Evolutionary conservation across 2,888 invertebrate species (phyloP).

Genomic region (Cosmorhoe ocellata): DNA sequence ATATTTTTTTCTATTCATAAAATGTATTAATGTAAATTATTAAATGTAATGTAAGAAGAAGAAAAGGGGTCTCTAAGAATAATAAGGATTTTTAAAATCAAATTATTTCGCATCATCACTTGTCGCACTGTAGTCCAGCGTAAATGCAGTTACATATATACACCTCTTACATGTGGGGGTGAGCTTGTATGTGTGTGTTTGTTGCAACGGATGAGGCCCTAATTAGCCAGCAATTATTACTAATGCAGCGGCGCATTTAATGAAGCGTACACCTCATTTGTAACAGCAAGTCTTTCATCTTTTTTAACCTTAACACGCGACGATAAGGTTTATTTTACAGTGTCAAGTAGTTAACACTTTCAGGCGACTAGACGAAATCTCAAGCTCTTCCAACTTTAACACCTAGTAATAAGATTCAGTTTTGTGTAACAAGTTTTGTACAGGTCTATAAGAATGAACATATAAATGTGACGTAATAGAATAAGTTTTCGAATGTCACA

Average conservation of each 20-base stretch:
- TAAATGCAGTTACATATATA: background rate
- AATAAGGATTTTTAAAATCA: conserved; percentile 11
- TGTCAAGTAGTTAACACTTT: conserved; percentile 13
- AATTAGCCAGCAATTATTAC: conserved; percentile 72
- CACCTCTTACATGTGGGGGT: background rate
- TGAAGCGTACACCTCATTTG: conserved; percentile 59
- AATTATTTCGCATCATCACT: conserved; percentile 10
- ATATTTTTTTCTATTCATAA: too few species aligned
- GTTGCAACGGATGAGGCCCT: conserved; percentile 64
- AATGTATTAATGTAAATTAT: too few species aligned
- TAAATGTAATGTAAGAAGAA: too few species aligned
- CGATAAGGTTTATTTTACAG: conserved; percentile 12
- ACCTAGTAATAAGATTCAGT: background rate
- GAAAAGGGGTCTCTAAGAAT: too few species aligned
- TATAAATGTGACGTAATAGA: conserved; percentile 18
- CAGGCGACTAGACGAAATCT: conserved; percentile 5
- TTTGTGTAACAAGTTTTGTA: background rate
- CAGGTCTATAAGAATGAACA: too few species aligned
- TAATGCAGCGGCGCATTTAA: conserved; percentile 66
- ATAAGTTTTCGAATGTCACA: conserved; percentile 15
- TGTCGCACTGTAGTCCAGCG: conserved; percentile 4
- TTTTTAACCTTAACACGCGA: conserved; percentile 4
- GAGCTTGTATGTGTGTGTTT: conserved; percentile 28
- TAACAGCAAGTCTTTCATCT: conserved; percentile 9
- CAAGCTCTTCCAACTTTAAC: background rate